phyloP scores from a whole-genome alignment of 2,113 vertebrate species.

The Chitala chitala region DNA sequence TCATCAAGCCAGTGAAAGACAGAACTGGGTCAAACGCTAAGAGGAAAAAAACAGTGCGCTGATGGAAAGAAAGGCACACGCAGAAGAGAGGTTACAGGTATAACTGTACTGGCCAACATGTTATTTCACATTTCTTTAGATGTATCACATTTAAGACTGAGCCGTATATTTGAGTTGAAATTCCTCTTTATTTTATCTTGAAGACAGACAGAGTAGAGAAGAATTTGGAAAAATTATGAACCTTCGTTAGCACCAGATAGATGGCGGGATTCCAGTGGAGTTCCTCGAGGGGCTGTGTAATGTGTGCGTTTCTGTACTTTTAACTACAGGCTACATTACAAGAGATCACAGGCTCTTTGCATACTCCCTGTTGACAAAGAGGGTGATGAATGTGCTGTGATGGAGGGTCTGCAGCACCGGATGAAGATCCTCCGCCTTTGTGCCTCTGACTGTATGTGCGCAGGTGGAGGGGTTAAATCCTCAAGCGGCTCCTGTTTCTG shows the following conservation, averaged over 20 bases:
- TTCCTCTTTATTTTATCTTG: neutral
- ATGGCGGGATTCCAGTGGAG: neutral
- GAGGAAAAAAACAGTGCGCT: neutral
- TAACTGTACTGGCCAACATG: neutral
- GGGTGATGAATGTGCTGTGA: neutral
- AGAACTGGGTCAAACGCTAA: neutral
- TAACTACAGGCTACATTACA: neutral
- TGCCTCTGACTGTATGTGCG: neutral
- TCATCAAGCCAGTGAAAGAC: neutral
- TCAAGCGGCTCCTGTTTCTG: neutral
- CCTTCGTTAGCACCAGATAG: no score
- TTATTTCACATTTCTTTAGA: neutral
- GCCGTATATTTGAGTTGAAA: neutral
- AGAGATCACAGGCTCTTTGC: neutral
- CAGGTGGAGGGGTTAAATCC: constrained; percentile 3
- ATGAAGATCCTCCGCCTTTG: constrained; percentile 12
- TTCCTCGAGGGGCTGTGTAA: neutral
- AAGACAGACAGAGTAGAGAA: neutral
- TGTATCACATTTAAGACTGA: neutral
- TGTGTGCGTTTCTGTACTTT: neutral
- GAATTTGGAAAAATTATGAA: no score
- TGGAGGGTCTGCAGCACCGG: neutral
- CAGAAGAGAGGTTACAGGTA: neutral
- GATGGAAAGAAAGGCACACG: neutral
- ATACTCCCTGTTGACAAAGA: neutral